Percentiles rank a stretch among this genome's conserved stretches.
Evolutionary conservation across 2,888 invertebrate species (phyloP).

Genomic region (Spialia ferax): DNA sequence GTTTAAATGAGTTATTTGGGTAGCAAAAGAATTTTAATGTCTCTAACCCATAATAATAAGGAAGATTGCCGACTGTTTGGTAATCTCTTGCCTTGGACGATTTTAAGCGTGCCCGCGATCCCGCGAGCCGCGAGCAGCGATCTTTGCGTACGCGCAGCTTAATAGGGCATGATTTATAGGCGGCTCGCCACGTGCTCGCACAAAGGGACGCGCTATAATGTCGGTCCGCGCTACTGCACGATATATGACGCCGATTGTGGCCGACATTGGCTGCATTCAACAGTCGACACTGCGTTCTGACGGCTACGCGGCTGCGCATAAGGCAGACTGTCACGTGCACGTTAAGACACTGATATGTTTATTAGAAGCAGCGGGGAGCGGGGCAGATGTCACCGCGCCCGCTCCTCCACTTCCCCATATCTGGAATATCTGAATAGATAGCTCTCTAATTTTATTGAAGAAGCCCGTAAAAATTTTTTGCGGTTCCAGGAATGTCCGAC

Average conservation of each 20-base stretch:
- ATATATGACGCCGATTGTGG: slow-evolving; percentile 45
- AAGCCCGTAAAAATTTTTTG: slow-evolving; percentile 50
- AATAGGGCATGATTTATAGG: slow-evolving; percentile 43
- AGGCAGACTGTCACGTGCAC: slow-evolving; percentile 12
- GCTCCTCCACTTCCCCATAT: slow-evolving; percentile 60
- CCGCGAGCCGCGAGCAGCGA: neutral
- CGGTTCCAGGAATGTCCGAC: slow-evolving; percentile 51
- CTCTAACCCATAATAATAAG: neutral
- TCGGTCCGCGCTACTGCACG: neutral
- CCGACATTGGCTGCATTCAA: slow-evolving; percentile 40
- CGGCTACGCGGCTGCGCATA: slow-evolving; percentile 11
- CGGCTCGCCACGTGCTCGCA: slow-evolving; percentile 37
- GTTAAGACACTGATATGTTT: slow-evolving; percentile 54
- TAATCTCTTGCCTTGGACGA: neutral
- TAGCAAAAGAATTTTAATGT: neutral
- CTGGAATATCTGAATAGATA: slow-evolving; percentile 74
- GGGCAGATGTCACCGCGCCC: slow-evolving; percentile 58
- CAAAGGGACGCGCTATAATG: slow-evolving; percentile 20
- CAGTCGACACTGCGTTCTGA: slow-evolving; percentile 17
- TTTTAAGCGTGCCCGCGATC: neutral
- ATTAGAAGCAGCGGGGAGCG: slow-evolving; percentile 50
- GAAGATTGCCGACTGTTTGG: neutral
- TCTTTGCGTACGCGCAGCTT: slow-evolving; percentile 24
- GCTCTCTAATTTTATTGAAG: slow-evolving; percentile 66
- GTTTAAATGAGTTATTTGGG: too few species aligned